Percentiles rank a stretch among this genome's conserved stretches.
phyloP scores from a whole-genome alignment of 2,797 vertebrate genomes.

The Miichthys miiuy region DNA sequence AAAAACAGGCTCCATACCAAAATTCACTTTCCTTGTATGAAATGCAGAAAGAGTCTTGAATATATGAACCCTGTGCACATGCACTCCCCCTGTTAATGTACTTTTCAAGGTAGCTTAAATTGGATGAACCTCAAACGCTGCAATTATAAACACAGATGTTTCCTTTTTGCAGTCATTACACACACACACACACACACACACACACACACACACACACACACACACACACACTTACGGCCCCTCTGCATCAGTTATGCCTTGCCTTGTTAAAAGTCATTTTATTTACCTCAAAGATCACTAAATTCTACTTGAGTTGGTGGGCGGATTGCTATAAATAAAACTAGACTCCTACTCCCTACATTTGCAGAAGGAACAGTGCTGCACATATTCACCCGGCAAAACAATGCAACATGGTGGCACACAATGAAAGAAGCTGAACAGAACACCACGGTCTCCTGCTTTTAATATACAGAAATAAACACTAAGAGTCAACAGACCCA shows the following conservation, averaged over 20 bases:
- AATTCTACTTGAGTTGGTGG: conserved; percentile 65
- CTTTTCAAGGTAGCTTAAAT: conserved; percentile 65
- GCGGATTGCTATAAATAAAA: conserved; percentile 72
- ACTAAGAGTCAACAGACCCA: conserved; percentile 50
- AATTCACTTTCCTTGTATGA: conserved; percentile 12
- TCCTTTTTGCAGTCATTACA: conserved; percentile 50
- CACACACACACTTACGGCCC: conserved; percentile 5
- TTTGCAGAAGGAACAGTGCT: conserved; percentile 42
- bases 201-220: conserved; percentile 8
- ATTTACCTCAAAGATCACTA: conserved; percentile 55
- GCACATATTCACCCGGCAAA: conserved; percentile 41
- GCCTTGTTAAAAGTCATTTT: conserved; percentile 47
- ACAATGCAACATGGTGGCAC: conserved; percentile 42
- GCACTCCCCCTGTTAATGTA: conserved; percentile 39
- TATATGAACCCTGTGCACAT: conserved; percentile 28
- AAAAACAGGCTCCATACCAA: conserved; percentile 23
- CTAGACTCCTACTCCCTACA: conserved; percentile 58
- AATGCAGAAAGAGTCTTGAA: conserved; percentile 29
- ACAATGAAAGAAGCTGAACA: conserved; percentile 49
- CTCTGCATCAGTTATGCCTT: conserved; percentile 44
- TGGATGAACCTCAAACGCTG: conserved; percentile 66
- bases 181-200: not conserved
- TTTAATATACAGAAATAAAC: conserved; percentile 44
- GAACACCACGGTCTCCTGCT: conserved; percentile 12
- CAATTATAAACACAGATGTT: conserved; percentile 60